These are phyloP conservation scores for Oscheius sp. DNA, from an alignment of 1,140 invertebrate genomes.

Conservation along the genomic window DNA sequence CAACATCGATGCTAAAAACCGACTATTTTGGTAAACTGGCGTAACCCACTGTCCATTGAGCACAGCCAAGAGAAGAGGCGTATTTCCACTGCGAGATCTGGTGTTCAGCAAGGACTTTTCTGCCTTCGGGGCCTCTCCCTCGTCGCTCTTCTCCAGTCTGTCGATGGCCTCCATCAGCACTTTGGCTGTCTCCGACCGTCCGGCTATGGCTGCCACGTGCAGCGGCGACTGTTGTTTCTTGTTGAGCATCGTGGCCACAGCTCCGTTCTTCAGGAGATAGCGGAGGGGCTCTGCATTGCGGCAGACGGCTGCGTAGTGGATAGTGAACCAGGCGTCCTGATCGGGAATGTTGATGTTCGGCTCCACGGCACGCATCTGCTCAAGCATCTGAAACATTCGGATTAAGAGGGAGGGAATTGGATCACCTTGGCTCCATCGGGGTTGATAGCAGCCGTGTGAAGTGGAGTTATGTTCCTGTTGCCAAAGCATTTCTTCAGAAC, in stretches of 20 bases:
- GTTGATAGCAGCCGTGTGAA: conserved; percentile 67
- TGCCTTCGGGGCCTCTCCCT: neutral
- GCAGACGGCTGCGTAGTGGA: conserved; percentile 67
- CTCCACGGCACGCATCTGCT: conserved; percentile 60
- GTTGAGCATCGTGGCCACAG: conserved; percentile 31
- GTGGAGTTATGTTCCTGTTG: conserved; percentile 64
- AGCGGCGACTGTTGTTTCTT: conserved; percentile 64
- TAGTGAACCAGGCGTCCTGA: conserved; percentile 59
- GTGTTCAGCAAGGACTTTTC: conserved; percentile 41
- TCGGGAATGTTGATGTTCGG: conserved; percentile 65
- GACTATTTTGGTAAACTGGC: too few species aligned
- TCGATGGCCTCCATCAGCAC: conserved; percentile 42
- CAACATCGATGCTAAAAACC: conserved; percentile 63
- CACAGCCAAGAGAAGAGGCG: conserved; percentile 54
- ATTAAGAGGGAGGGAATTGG: neutral
- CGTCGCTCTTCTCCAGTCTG: conserved; percentile 30
- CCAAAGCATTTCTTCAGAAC: conserved; percentile 62
- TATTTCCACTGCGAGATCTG: conserved; percentile 46
- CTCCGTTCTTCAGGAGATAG: conserved; percentile 61
- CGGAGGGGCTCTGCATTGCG: conserved; percentile 64
- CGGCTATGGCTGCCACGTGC: conserved; percentile 63
- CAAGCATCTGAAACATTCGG: conserved; percentile 46
- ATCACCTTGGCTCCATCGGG: conserved; percentile 63
- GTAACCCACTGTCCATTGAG: conserved; percentile 13
- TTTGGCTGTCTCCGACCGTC: conserved; percentile 64